phyloP scores from a whole-genome alignment of 92 coral and sea anemone genomes.

The Isaurus tuberculatus region DNA sequence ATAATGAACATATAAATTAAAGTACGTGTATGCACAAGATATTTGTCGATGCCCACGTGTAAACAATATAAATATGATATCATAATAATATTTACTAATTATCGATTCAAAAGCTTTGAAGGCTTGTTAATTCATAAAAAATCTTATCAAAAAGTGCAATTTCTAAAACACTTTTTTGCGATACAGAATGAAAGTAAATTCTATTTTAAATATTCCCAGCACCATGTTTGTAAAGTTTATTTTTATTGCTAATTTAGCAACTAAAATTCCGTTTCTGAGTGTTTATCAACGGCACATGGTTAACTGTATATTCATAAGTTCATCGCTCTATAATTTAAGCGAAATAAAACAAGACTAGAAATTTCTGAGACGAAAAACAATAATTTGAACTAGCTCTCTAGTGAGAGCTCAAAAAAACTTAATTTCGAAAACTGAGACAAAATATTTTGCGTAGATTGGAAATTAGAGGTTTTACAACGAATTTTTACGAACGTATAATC shows the following conservation, averaged over 20 bases:
- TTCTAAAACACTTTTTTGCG: neutral
- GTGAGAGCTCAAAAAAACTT: neutral
- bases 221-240: too few species aligned
- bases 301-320: neutral
- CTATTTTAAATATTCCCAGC: neutral
- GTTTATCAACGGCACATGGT: neutral
- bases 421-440: neutral
- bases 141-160: neutral
- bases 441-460: constrained; percentile 21
- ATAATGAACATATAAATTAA: too few species aligned
- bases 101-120: neutral
- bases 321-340: neutral
- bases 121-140: neutral
- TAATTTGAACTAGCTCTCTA: neutral
- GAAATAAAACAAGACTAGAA: neutral
- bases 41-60: too few species aligned
- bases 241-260: too few species aligned
- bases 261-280: too few species aligned
- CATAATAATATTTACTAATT: neutral
- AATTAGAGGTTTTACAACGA: neutral
- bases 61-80: neutral
- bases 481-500: neutral
- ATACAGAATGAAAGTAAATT: neutral
- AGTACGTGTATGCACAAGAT: too few species aligned
- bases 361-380: neutral